Evolutionary conservation across 2,113 vertebrate genomes (phyloP).

Genomic region (Macrotis lagotis): DNA sequence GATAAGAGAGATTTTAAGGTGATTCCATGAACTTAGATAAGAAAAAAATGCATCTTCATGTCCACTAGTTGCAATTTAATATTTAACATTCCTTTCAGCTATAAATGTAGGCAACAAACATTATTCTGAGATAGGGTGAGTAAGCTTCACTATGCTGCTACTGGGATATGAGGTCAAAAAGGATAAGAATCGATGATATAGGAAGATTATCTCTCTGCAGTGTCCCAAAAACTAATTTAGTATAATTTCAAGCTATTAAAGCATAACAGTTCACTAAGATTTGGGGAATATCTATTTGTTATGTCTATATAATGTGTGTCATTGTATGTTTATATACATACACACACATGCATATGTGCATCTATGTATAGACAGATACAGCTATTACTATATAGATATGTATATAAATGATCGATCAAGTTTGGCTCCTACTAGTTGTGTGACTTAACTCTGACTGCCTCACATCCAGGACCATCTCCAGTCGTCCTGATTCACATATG

Average conservation of each 20-base stretch:
- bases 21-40: neutral
- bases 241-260: neutral
- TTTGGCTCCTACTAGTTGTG: too few relatives aligned
- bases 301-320: neutral
- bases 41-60: neutral
- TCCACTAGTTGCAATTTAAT: neutral
- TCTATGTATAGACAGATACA: neutral
- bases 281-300: neutral
- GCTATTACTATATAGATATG: too few relatives aligned
- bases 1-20: neutral
- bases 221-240: neutral
- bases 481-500: too few relatives aligned
- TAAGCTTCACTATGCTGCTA: neutral
- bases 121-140: neutral
- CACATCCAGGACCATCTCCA: too few relatives aligned
- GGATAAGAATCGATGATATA: neutral
- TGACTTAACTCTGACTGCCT: too few relatives aligned
- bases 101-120: neutral
- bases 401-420: neutral
- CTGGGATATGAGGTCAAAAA: neutral
- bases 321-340: neutral
- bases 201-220: neutral
- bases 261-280: neutral
- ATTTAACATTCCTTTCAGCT: neutral
- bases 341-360: neutral